Conservation (phyloP, 2,888 invertebrate species). For the Mylabris sibirica region DNA sequence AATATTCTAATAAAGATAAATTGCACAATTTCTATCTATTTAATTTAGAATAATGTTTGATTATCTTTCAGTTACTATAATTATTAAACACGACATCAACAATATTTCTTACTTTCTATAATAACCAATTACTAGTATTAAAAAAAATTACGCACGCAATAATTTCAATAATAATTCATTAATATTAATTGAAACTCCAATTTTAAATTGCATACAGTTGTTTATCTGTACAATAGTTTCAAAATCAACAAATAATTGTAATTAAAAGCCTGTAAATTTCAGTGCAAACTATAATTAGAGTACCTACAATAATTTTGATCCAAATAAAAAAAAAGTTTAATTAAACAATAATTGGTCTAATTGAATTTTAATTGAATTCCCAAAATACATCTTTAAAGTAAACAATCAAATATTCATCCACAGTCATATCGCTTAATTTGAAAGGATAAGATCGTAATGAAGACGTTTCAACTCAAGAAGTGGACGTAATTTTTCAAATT, state of each 20-base stretch:
- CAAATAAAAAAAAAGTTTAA: not conserved
- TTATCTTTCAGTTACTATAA: not conserved
- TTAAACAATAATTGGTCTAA: not conserved
- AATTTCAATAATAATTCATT: not conserved
- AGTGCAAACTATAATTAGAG: not conserved
- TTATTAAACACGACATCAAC: not conserved
- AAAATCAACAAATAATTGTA: not conserved
- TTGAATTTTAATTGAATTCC: not conserved
- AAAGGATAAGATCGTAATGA: not conserved
- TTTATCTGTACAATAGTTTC: not conserved
- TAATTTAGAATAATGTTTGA: not conserved
- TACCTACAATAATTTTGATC: not conserved
- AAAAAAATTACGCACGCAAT: not conserved
- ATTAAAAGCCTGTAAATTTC: not conserved
- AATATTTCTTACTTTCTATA: not conserved
- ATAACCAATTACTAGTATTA: not conserved
- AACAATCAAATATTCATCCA: not conserved
- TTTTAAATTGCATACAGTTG: not conserved
- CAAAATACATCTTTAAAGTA: not conserved
- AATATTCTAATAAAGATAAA: slow-evolving; percentile 12
- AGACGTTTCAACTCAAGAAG: too few relatives aligned
- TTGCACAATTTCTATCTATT: not conserved
- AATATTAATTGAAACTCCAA: not conserved
- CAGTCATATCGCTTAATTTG: not conserved
- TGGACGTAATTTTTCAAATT: too few relatives aligned